Conservation (phyloP, 2,797 vertebrate genomes). For the Lycodopsis pacificus region DNA sequence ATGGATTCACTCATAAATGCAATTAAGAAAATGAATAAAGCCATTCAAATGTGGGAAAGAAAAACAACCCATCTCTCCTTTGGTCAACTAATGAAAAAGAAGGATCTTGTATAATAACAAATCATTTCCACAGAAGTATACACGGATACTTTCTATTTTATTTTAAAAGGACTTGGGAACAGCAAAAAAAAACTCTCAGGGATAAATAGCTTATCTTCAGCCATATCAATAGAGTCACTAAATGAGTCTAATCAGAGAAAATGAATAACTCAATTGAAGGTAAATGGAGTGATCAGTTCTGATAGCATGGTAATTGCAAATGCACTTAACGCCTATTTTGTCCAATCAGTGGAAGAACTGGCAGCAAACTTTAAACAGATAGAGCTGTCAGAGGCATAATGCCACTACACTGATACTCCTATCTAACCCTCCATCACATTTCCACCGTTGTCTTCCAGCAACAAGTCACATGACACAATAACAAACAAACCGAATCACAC, state of each 20-base stretch:
- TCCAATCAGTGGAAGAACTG: conserved; percentile 8
- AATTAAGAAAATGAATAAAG: neutral
- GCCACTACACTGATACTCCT: neutral
- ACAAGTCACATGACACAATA: neutral
- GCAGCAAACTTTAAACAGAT: neutral
- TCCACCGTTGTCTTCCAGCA: neutral
- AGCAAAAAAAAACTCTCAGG: neutral
- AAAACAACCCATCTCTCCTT: neutral
- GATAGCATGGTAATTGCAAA: neutral
- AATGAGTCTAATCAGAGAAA: neutral
- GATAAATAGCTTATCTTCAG: neutral
- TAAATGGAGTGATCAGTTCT: conserved; percentile 1
- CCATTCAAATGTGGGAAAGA: neutral
- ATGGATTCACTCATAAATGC: neutral
- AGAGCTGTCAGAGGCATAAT: neutral
- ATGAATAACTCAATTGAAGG: neutral
- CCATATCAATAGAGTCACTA: neutral
- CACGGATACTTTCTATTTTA: neutral
- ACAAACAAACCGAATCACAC: neutral
- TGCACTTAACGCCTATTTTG: neutral
- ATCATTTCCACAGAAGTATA: neutral
- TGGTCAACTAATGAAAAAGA: neutral
- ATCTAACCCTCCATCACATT: neutral
- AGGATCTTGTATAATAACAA: neutral
- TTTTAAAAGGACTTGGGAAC: neutral